Base-by-base conservation (phyloP, 2,113 vertebrate genomes). In the Apistogramma diplotaenia region DNA sequence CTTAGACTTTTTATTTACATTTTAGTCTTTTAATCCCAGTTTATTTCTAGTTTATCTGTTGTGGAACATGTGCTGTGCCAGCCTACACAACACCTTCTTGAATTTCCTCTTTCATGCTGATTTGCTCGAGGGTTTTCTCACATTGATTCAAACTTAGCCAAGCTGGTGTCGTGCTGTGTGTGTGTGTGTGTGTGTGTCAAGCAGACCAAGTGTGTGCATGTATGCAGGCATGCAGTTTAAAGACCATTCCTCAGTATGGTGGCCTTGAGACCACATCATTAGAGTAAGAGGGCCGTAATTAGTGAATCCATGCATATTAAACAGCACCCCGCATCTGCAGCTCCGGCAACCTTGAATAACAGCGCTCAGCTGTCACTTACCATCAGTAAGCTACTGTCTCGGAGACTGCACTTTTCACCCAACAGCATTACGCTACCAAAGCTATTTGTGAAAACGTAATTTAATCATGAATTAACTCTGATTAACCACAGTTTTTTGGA, bases 251-350 rank as follows among this genome's bases (percentile, higher is more conserved):
- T 83, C 60, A 80, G 85, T 61, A 86, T 89, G 82, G 21, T 35
- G 76, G 81, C 92, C 91, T 94, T 91, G 89, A 93, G 92, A 90
- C 92, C 93, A 91, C 89, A 90, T 93, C 89, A 90, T 95, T 92
- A 92, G 87, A 94, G 88, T 89, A 90, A 87, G 89, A 93, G 87
- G 89, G 83, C 83, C 87, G 89, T 94, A 94, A 95, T 95, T 94
- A 94, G 89, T 74, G 83, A 94, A 79, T 59, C 85, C 91, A 90
- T 94, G 91, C 91, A 95, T 95, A 94, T 93, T 94, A 93, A 95
- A 93, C 85, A 92, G 87, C 67, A 78, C 76, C 86, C 75, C 56
- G 74, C 86, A 81, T 91, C 89, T 90, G 71, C 83, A 89, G 79
- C 84, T 78, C 76, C 77, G 12, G 84, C 77, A 58, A 85, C 73